Evolutionary conservation across 2,113 vertebrate species (phyloP).

Genomic region (Engystomops pustulosus): DNA sequence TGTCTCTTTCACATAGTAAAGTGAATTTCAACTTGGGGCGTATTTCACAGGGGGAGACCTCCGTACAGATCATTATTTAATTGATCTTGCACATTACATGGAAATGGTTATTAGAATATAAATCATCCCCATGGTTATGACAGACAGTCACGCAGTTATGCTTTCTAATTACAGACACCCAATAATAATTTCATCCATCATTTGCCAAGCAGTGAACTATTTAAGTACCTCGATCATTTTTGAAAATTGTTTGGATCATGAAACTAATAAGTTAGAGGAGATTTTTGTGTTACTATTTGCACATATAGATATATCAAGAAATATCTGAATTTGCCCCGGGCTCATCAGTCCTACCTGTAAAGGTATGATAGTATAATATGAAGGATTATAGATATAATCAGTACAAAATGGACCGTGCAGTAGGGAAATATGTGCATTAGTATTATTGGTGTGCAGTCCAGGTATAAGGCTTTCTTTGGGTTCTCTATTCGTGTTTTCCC

Average conservation of each 20-base stretch:
- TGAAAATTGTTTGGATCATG: conserved; percentile 26
- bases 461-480: no score
- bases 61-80: conserved; percentile 36
- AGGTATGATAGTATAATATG: no score
- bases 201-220: conserved; percentile 42
- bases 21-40: conserved; percentile 12
- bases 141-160: conserved; percentile 51
- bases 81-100: conserved; percentile 47
- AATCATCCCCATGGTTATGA: conserved; percentile 48
- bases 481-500: no score
- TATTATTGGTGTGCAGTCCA: no score
- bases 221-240: conserved; percentile 22
- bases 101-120: conserved; percentile 46
- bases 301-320: no score
- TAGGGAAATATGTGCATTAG: no score
- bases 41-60: conserved; percentile 20
- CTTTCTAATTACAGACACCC: conserved; percentile 52
- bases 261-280: background rate
- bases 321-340: no score
- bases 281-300: background rate
- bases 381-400: no score
- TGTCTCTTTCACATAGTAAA: conserved; percentile 7
- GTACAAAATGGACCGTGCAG: no score
- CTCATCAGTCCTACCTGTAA: no score
- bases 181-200: conserved; percentile 56